phyloP scores from a whole-genome alignment of 2,113 vertebrate species.

The Lutjanus erythropterus region DNA sequence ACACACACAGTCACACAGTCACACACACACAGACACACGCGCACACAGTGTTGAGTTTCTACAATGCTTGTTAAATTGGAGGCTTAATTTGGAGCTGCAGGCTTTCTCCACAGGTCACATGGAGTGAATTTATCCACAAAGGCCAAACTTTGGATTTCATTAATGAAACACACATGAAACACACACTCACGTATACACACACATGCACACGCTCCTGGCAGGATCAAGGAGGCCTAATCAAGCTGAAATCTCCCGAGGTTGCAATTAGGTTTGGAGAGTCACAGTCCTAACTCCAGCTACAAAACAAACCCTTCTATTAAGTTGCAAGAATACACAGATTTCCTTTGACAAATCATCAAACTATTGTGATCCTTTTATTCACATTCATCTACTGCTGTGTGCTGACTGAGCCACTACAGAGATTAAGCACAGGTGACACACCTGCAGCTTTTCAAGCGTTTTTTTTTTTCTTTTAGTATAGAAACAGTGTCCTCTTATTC shows the following conservation, averaged over 20 bases:
- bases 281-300: constrained; percentile 41
- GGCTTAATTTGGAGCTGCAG: constrained; percentile 67
- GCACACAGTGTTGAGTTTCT: constrained; percentile 32
- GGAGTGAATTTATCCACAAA: constrained; percentile 66
- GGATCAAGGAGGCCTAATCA: constrained; percentile 67
- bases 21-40: constrained; percentile 20
- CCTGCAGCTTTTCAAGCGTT: background rate
- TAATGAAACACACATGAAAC: constrained; percentile 61
- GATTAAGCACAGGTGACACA: background rate
- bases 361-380: constrained; percentile 10
- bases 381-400: constrained; percentile 2
- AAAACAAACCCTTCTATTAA: constrained; percentile 51
- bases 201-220: constrained; percentile 38
- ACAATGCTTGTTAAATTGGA: constrained; percentile 71
- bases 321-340: constrained; percentile 46
- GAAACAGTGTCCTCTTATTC: background rate
- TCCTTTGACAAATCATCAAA: constrained; percentile 32
- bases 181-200: constrained; percentile 5
- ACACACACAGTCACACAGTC: constrained; percentile 19
- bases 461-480: background rate
- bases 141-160: constrained; percentile 72
- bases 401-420: background rate
- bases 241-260: constrained; percentile 67
- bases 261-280: constrained; percentile 72
- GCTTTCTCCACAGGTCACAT: constrained; percentile 72